Evolutionary conservation across 2,888 invertebrate species (phyloP), one percentile per base, ranked within the genome.

Genomic region (Syrphus vitripennis): DNA sequence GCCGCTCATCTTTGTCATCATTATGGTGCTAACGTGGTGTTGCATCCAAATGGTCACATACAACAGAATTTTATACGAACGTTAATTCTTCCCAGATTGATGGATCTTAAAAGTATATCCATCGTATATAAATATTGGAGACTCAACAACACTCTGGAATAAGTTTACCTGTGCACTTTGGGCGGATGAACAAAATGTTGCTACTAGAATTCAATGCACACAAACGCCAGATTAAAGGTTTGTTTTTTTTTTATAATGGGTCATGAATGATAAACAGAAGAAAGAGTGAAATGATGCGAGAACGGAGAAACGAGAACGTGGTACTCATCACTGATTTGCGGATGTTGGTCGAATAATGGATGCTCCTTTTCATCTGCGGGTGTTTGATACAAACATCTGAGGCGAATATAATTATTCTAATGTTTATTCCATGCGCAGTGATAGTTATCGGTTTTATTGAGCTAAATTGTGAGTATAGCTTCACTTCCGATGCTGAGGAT

Each of bases 181-280:
- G 70, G 57, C 75, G 83, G 83, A 84, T 84, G 83, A 67, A 76
- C 63, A 63, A 86, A 86, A 78, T 78, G 82, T 65, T 77, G 82
- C 86, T 78, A 82, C 86, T 78, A 82, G 86, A 82, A 86, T 86
- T 86, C 86, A 86, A 78, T 86, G 86, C 86, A 86, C 86, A 86
- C 82, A 86, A 82, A 69, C 55, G 63, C 69, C 72, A 59, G 86
- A 86, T 86, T 82, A 74, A 86, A 78, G 65, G 77, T 74, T 86
- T 86, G 63, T 59, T 45, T 65, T 59, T 70, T 10, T 65, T 59
- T 70, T 10, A 82, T 82, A 78, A 78, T 86, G 86, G 82, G 86
- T 82, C 82, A 74, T 86, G 86, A 77, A 86, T 86, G 82, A 77
- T 78, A 86, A 86, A 74, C 86, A 86, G 82, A 50, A 75, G 72